Conservation (phyloP, 2,888 invertebrate species). For the Ormyrus rosae region DNA sequence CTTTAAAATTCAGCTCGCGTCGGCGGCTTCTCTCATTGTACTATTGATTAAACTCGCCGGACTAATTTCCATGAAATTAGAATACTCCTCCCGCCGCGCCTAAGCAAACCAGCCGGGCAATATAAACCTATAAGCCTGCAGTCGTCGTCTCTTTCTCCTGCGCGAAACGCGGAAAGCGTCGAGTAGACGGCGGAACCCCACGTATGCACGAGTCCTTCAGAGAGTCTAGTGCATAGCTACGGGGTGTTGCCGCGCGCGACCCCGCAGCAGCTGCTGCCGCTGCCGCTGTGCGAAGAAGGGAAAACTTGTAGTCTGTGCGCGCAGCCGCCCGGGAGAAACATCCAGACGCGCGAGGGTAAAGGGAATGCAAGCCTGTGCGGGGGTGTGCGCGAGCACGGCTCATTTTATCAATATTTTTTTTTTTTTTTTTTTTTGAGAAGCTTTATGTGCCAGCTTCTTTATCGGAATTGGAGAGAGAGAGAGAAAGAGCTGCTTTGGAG, state of each 20-base stretch:
- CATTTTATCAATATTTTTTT: slow-evolving; percentile 45
- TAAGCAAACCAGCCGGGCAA: too few relatives aligned
- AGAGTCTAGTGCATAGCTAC: slow-evolving; percentile 52
- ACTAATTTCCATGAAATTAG: too few relatives aligned
- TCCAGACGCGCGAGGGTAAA: slow-evolving; percentile 28
- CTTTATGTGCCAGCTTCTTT: too few relatives aligned
- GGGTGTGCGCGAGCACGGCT: slow-evolving; percentile 13
- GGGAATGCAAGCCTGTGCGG: background rate
- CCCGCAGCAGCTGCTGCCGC: background rate
- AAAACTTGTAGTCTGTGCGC: slow-evolving; percentile 21
- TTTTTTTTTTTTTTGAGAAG: background rate
- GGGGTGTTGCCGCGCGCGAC: slow-evolving; percentile 50
- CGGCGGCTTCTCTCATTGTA: too few relatives aligned
- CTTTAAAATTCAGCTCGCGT: too few relatives aligned
- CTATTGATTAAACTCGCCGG: too few relatives aligned
- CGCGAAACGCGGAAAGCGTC: background rate
- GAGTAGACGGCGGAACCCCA: slow-evolving; percentile 6
- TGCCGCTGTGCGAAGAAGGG: slow-evolving; percentile 7
- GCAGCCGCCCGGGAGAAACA: slow-evolving; percentile 19
- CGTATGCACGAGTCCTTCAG: slow-evolving; percentile 43
- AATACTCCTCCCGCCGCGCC: too few relatives aligned
- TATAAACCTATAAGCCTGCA: too few relatives aligned
- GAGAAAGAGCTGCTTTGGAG: too few relatives aligned
- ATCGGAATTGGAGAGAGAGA: too few relatives aligned
- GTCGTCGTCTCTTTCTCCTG: too few relatives aligned